phyloP scores from a whole-genome alignment of 2,113 vertebrate species.

The Emydocephalus ijimae region DNA sequence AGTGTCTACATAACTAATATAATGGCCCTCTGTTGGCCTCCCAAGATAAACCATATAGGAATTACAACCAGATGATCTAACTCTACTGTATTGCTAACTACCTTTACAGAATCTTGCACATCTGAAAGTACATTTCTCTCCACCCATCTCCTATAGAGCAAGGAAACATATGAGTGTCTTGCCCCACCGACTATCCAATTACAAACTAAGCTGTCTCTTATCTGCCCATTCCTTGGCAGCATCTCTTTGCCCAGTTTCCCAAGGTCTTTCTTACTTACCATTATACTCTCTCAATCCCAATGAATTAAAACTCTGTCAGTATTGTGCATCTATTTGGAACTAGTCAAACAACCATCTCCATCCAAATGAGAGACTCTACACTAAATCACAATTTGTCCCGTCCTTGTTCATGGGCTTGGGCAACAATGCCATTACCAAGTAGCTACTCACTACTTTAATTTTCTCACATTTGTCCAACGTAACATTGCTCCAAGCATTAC shows the following conservation, averaged over 20 bases:
- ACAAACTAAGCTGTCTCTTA: neutral
- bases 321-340: neutral
- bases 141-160: neutral
- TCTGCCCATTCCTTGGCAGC: neutral
- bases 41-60: neutral
- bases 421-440: neutral
- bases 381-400: neutral
- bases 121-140: neutral
- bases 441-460: neutral
- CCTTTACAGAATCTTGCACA: neutral
- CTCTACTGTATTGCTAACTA: neutral
- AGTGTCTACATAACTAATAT: neutral
- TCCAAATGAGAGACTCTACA: neutral
- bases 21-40: neutral
- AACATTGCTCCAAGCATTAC: neutral
- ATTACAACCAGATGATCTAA: neutral
- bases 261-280: neutral
- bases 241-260: neutral
- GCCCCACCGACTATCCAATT: neutral
- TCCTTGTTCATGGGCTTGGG: neutral
- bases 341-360: neutral
- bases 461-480: neutral
- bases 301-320: neutral
- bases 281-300: neutral
- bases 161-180: neutral